Base-by-base conservation (phyloP, 2,797 vertebrate genomes). In the Poeciliopsis presidionis region DNA sequence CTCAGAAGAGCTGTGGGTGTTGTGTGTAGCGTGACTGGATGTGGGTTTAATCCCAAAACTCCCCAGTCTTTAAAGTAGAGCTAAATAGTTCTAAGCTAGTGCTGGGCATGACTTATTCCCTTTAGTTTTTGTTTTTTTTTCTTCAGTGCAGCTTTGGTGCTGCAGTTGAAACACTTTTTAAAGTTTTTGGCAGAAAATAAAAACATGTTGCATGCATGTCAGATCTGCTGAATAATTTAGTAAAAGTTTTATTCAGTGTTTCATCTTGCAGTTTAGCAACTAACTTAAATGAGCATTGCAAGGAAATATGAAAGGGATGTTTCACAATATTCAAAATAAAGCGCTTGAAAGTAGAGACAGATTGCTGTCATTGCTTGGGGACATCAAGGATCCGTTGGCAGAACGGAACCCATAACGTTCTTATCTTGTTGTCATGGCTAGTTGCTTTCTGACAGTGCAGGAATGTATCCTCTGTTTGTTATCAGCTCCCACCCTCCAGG, bases 381-480 rank as follows among this genome's bases (percentile, higher is more conserved):
- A 61, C 74, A 59, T 71, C 76, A 43, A 53, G 74, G 75, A 83
- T 87, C 76, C 47, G 79, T 76, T 43, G 73, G 70, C 20, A 12
- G n/a, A 16, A n/a, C 75, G 25, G 22, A 72, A 80, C 81, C 45
- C 85, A 25, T 81, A 76, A 70, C 69, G 14, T 73, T 81, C 91
- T 92, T 94, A 94, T 95, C 91, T 91, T 72, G 57, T 73, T 81
- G 90, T 86, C 82, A 84, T 41, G 84, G 89, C 91, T 90, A 63
- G 81, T 90, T 91, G 91, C 87, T 71, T 91, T 90, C 90, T 90
- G 87, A 88, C 87, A 84, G 80, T 82, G 70, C 81, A 91, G 90
- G 94, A 94, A 95, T 95, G 90, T 86, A 81, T 79, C 84, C 84
- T 86, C 86, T 88, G 88, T 90, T 84, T 91, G 86, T 89, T 95